Base-by-base conservation (phyloP, 2,113 vertebrate species). In the Gambusia holbrooki region DNA sequence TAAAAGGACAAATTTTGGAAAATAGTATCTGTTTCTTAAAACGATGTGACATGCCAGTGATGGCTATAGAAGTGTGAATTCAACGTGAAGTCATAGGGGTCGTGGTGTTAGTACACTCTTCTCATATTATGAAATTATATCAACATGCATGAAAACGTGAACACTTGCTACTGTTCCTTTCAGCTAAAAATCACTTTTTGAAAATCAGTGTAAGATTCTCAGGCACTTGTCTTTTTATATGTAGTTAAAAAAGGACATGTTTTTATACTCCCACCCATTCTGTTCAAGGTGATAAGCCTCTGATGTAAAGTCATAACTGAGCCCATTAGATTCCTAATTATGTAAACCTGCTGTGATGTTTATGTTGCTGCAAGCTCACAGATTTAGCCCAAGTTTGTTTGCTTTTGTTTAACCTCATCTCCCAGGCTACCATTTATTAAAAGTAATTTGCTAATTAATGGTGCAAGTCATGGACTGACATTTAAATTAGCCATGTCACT, bases 251-350 rank as follows among this genome's bases (percentile, higher is more conserved):
- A 58, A 37, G 10, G 35, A 58, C 7, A 2, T 27, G 45, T 83
- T 65, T 69, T 27, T 15, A 27, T 25, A 63, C 28, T 77, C 30
- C 33, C 33, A n/a, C 2, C 48, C 37, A 40, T 73, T 35, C 51
- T 69, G 73, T 66, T 42, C 27, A 42, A 72, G 64, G 63, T 45
- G 28, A 66, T 64, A 80, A 79, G 74, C 10, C 28, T 80, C 82
- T 78, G 82, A 54, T 14, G 9, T 69, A 32, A 45, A 71, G 74
- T 89, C 85, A 90, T 93, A 90, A 90, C 29, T n/a, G 45, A 76
- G 83, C 80, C 86, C 88, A 91, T 93, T 91, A 93, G 88, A 76
- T 83, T 61, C 62, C 75, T 90, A 90, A 92, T 91, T 82, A 87
- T 77, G 72, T 29, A 58, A 79, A 70, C 61, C 74, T 75, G 62